Base-by-base conservation (phyloP, 2,888 invertebrate species). In the Abrostola tripartita region DNA sequence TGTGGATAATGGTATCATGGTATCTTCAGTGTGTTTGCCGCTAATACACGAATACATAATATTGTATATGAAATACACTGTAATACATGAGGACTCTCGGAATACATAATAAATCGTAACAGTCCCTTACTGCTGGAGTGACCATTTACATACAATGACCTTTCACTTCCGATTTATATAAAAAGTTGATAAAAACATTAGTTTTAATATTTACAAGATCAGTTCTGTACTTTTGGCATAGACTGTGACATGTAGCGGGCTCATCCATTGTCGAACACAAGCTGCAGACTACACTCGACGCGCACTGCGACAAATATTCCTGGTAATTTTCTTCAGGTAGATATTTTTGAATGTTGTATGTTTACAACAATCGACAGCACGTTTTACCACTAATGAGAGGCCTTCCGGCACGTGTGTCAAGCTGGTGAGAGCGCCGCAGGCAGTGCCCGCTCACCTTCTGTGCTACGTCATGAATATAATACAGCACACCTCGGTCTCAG, bases 181-280 rank as follows among this genome's bases (percentile, higher is more conserved):
- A 66, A 78, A 72, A 79, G 61, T 57, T 60, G 61, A 56, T 68
- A 70, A 60, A 76, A 74, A 68, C 68, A 68, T 64, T 41, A 64
- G 63, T 68, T 67, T 74, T 57, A 75, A 71, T 79, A 84, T 83
- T 71, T 84, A 84, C 79, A 80, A 38, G 61, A 62, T 83, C 78
- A 82, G 80, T 83, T 83, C 83, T 83, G 81, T 83, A 81, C 74
- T 80, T 82, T 83, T 82, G 85, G 80, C 82, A 70, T 59, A 64
- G 57, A 63, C 61, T 61, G 56, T 41, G 57, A 57, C 74, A 61
- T 64, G 49, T n/a, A 41, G 52, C 50, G 41, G 11, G 47, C 53
- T 38, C 60, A 58, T 51, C 9, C 42, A 55, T 74, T 4, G 24
- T 24, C 24, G 24, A 52, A 14, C 47, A 47, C 55, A 51, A 53